Conservation (phyloP, 2,888 invertebrate species). For the Drosophila paranaensis region DNA sequence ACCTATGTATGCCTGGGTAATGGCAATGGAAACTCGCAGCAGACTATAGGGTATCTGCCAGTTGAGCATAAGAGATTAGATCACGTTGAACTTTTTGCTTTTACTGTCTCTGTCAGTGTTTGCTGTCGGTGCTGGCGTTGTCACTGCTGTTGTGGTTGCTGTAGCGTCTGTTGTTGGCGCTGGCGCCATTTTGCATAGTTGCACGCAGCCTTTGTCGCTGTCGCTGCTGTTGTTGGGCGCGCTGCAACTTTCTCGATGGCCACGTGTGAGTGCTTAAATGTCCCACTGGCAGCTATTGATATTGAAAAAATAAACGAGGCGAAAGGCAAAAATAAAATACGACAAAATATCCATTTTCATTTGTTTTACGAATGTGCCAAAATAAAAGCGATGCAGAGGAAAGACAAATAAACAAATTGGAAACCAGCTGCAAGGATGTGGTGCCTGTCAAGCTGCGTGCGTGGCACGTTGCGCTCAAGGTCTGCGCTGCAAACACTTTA, state of each 20-base stretch:
- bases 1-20: too few relatives aligned
- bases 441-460: not conserved
- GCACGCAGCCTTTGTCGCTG: conserved; percentile 56
- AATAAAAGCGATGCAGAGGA: not conserved
- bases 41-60: not conserved
- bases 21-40: too few relatives aligned
- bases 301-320: conserved; percentile 14
- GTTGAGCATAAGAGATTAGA: not conserved
- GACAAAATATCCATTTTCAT: not conserved
- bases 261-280: conserved; percentile 27
- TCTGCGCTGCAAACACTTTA: conserved; percentile 11
- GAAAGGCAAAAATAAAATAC: not conserved
- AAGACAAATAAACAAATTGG: conserved; percentile 18
- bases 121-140: conserved; percentile 7
- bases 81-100: not conserved
- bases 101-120: conserved; percentile 20
- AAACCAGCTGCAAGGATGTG: conserved; percentile 7
- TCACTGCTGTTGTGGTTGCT: conserved; percentile 20
- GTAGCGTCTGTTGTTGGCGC: conserved; percentile 39
- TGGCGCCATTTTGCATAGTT: conserved; percentile 67
- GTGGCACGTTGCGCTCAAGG: not conserved
- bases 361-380: conserved; percentile 2
- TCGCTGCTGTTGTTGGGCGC: not conserved
- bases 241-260: conserved; percentile 46
- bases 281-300: conserved; percentile 16